phyloP scores from a whole-genome alignment of 2,888 invertebrate genomes.

The Melitaea athalia region DNA sequence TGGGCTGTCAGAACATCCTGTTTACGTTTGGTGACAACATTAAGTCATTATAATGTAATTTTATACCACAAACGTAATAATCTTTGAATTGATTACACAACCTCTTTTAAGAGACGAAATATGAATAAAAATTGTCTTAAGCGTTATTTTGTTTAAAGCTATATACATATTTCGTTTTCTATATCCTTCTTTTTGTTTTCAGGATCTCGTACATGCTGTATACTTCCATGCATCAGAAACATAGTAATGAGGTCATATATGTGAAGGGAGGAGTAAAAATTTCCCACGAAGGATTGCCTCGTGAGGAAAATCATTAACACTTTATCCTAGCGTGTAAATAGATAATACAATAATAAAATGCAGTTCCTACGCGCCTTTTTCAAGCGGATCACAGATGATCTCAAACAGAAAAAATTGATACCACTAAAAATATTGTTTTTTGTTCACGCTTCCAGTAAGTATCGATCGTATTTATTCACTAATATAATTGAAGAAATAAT shows the following conservation, averaged over 20 bases:
- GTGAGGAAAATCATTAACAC: conserved; percentile 20
- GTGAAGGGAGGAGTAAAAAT: conserved; percentile 59
- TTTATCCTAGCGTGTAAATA: not conserved
- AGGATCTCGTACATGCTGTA: conserved; percentile 48
- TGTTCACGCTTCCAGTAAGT: conserved; percentile 90
- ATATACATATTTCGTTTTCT: not conserved
- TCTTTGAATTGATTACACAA: not conserved
- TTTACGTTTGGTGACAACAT: conserved; percentile 25
- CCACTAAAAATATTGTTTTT: conserved; percentile 89
- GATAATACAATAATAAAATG: conserved; percentile 59
- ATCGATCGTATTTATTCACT: conserved; percentile 2
- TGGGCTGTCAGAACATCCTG: conserved; percentile 29
- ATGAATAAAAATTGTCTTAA: not conserved
- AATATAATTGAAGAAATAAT: conserved; percentile 12
- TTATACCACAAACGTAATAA: not conserved
- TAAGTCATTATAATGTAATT: conserved; percentile 21
- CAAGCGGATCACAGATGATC: conserved; percentile 85
- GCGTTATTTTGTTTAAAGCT: not conserved
- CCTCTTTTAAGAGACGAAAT: not conserved
- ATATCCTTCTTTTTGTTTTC: conserved; percentile 48
- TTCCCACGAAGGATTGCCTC: conserved; percentile 52
- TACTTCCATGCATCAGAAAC: conserved; percentile 69
- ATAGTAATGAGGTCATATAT: conserved; percentile 51
- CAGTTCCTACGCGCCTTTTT: conserved; percentile 84
- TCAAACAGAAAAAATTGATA: conserved; percentile 86